Conservation (phyloP, 2,797 vertebrate genomes). For the Gallinago stenura region DNA sequence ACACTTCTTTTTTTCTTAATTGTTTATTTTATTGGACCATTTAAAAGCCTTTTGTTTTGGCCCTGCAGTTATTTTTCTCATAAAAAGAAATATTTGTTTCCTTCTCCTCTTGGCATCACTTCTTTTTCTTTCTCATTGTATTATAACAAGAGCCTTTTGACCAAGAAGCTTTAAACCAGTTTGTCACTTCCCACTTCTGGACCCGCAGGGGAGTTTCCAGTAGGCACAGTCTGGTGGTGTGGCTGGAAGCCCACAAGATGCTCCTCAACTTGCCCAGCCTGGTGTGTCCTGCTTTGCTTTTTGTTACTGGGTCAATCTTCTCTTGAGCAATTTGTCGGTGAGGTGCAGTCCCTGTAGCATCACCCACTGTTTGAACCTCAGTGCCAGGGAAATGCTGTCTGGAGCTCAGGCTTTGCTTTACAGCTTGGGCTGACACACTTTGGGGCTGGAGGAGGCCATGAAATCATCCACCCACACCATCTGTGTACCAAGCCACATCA, state of each 20-base stretch:
- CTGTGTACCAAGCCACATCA: not conserved
- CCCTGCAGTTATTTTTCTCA: not conserved
- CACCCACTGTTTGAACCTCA: not conserved
- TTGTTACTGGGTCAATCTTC: not conserved
- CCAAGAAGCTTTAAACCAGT: not conserved
- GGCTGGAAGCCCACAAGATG: not conserved
- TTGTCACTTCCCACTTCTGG: not conserved
- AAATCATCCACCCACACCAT: not conserved
- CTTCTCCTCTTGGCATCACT: not conserved
- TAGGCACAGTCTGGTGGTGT: accelerated
- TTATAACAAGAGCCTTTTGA: not conserved
- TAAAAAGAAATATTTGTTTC: not conserved
- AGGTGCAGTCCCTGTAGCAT: not conserved
- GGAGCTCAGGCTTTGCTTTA: not conserved
- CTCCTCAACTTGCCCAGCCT: not conserved
- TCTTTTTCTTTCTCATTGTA: not conserved
- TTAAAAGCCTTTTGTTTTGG: not conserved
- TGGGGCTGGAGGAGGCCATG: not conserved
- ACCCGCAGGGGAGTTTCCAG: not conserved
- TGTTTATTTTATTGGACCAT: not conserved
- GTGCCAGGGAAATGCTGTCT: not conserved
- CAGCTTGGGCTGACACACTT: not conserved
- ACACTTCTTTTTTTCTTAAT: not conserved
- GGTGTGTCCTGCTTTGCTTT: not conserved
- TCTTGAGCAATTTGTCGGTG: accelerated